Evolutionary conservation across 2,888 invertebrate genomes (phyloP), one percentile per base, ranked within the genome.

Genomic region (Crepidodera aurea): DNA sequence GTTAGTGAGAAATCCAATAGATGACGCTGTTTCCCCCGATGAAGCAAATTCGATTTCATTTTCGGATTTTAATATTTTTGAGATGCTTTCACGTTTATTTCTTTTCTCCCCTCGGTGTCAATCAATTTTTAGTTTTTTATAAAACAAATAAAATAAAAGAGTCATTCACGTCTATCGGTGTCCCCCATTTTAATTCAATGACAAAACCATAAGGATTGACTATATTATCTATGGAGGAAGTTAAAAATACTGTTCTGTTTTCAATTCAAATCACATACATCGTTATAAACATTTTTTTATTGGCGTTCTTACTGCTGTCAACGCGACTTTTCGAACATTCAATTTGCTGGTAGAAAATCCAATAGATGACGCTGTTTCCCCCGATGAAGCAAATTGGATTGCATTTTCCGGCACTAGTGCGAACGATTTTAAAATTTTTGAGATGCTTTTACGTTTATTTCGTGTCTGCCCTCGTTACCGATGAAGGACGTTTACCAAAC

Each of bases 271-370:
- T n/a, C n/a, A n/a, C n/a, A n/a, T 34, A 34, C 2, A 34, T 8
- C 34, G 34, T 5, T 5, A 18, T 40, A 18, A 16, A n/a, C 15
- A 48, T 40, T 51, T 53, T 37, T 40, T 29, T 12, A n/a, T 16
- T 27, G 12, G 27, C 27, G 4, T 32, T 22, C 27, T 51, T 53
- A 18, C 19, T 34, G 37, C 40, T 44, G 51, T 54, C 58, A 58
- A 55, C 60, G 15, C 39, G 18, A 48, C 37, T 48, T 15, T 22
- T 16, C 19, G 37, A 59, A 53, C 51, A 63, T 51, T 63, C 62
- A 59, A 63, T 63, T 62, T 51, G 40, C 62, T 54, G n/a, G 50
- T 1, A 19, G 51, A 50, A 63, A 63, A 63, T 63, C 51, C 59
- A 50, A 54, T 63, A 54, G 54, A 63, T 59, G 62, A 55, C 55